Percentiles rank a stretch among this genome's conserved stretches.
These are phyloP conservation scores for Ctenodactylus gundi DNA, from an alignment of 2,113 vertebrate genomes.

Conservation along the genomic window DNA sequence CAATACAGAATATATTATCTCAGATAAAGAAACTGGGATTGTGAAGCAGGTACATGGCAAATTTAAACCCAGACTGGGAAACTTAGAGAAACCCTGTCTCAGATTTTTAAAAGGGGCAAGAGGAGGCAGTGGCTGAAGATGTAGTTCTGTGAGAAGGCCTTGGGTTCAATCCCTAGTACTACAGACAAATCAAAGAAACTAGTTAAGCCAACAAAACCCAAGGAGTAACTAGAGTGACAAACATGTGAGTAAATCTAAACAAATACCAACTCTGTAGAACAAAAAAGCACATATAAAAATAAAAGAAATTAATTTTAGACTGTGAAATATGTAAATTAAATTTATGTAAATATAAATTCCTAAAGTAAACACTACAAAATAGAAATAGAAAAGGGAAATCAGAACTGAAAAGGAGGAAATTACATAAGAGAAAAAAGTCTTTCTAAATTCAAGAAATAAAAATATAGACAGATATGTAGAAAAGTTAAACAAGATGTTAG, in stretches of 20 bases:
- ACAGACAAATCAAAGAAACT: not conserved
- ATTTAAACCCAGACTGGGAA: not conserved
- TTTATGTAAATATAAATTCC: not conserved
- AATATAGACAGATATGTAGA: not conserved
- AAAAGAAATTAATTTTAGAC: conserved; percentile 16
- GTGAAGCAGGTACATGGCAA: not conserved
- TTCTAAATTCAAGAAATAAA: not conserved
- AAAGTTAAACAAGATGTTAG: not conserved
- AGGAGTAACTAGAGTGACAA: not conserved
- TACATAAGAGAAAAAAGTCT: conserved; percentile 8
- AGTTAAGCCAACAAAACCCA: not conserved
- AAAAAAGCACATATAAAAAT: not conserved
- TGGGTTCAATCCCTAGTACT: not conserved
- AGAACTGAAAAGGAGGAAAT: not conserved
- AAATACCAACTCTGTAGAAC: not conserved
- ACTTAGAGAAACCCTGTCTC: not conserved
- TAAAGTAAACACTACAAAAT: conserved; percentile 33
- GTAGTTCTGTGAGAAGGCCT: not conserved
- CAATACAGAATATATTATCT: too few relatives aligned
- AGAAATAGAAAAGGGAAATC: not conserved
- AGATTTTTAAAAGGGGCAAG: not conserved
- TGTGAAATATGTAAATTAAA: conserved; percentile 3
- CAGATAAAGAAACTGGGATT: not conserved
- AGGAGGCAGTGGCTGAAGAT: not conserved
- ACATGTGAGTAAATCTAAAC: not conserved